Evolutionary conservation across 1,140 invertebrate genomes (phyloP), one percentile per base, ranked within the genome.

Genomic region (Drosophila eugracilis): DNA sequence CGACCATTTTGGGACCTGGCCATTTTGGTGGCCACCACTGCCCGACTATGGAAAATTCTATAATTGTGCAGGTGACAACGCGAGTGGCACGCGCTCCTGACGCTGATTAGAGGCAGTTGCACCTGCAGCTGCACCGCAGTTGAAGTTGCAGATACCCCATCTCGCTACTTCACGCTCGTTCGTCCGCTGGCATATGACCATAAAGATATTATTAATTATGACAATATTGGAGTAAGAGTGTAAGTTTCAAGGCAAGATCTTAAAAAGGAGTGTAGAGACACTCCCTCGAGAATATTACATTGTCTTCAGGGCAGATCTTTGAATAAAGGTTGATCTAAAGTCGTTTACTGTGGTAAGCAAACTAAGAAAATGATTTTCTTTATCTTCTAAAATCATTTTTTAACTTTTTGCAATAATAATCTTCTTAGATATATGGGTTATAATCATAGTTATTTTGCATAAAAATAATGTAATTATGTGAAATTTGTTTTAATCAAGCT

Each of bases 201-300:
- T 85, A 86, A 76, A 73, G 55, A 76, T 54, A 54, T 78, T 86
- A 85, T 86, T 86, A 85, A 85, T 81, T 86, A 86, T 85, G 81
- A 85, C 81, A 86, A 86, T 88, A 81, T 81, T 77, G 84, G 81
- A 86, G 77, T 85, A 86, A 77, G 77, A 81, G 81, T 85, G 81
- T 86, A 86, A 60, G 50, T 10, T 39, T 21, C 47, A 4, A 54
- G 39, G 26, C 42, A 50, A 47, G 48, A 47, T 52, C 81, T 42
- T 76, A 59, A 49, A 37, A 24, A 45, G 30, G 44, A 42, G 10
- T 7, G 24, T 6, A 30, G n/a, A 32, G 32, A 17, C 22, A 15
- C 55, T 67, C 76, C 60, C 55, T 63, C 32, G 62, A 71, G 80
- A 39, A 50, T 59, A 17, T 19, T 6, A 19, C 24, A 45, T 39